Percentiles rank a stretch among this genome's conserved stretches.
These are phyloP conservation scores for Ectemnius lituratus DNA, from an alignment of 2,888 invertebrate species.

Conservation along the genomic window DNA sequence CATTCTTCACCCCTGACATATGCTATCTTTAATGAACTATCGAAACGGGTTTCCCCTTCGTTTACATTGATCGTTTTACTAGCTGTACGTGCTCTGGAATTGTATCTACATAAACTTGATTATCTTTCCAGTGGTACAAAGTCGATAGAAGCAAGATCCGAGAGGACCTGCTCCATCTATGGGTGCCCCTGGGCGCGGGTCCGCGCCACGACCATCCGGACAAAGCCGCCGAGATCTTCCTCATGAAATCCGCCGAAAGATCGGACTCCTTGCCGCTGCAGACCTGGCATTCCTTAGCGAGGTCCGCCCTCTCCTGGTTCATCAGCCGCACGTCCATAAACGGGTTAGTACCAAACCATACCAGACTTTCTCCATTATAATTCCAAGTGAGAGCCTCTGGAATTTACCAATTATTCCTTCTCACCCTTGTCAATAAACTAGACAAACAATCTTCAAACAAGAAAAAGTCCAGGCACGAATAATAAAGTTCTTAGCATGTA, in stretches of 20 bases:
- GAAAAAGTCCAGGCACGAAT: too few species aligned
- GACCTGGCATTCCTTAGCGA: slow-evolving; percentile 92
- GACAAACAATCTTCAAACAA: too few species aligned
- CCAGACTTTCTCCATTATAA: too few species aligned
- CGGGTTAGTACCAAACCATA: slow-evolving; percentile 83
- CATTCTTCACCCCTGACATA: slow-evolving; percentile 1
- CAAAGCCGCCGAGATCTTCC: slow-evolving; percentile 86
- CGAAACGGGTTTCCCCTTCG: not conserved
- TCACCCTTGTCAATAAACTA: too few species aligned
- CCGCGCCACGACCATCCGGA: slow-evolving; percentile 78
- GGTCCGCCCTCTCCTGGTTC: slow-evolving; percentile 91
- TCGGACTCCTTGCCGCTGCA: slow-evolving; percentile 93
- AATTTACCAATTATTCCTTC: too few species aligned
- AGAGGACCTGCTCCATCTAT: slow-evolving; percentile 80
- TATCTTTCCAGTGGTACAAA: slow-evolving; percentile 84
- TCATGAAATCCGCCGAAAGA: slow-evolving; percentile 87
- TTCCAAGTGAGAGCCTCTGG: too few species aligned
- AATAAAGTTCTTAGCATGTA: too few species aligned
- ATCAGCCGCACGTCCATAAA: slow-evolving; percentile 97
- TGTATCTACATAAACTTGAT: not conserved
- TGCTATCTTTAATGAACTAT: slow-evolving; percentile 51
- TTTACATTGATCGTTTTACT: not conserved
- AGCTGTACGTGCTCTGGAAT: not conserved
- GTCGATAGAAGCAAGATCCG: slow-evolving; percentile 81
- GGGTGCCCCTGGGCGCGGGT: slow-evolving; percentile 82